Evolutionary conservation across 2,888 invertebrate species (phyloP).

Genomic region (Lissonota sp.): DNA sequence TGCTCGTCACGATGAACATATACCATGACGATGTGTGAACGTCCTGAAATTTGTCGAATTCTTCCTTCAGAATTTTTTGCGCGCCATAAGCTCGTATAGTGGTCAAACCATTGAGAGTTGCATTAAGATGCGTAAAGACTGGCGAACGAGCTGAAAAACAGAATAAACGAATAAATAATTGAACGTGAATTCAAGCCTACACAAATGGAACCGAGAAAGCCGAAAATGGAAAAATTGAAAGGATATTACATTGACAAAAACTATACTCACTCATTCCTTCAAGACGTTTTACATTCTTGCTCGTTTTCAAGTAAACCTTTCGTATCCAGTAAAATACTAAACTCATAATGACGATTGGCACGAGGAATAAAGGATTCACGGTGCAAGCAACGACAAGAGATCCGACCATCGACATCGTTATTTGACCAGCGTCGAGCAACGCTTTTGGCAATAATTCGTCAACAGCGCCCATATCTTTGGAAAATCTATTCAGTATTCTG

Average conservation of each 20-base stretch:
- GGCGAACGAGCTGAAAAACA: conserved; percentile 89
- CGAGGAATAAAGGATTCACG: conserved; percentile 86
- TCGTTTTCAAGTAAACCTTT: conserved; percentile 88
- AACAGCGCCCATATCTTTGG: conserved; percentile 93
- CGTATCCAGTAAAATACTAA: conserved; percentile 87
- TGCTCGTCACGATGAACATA: conserved; percentile 83
- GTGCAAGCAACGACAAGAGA: conserved; percentile 87
- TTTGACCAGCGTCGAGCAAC: conserved; percentile 86
- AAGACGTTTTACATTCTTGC: conserved; percentile 89
- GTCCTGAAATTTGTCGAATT: conserved; percentile 87
- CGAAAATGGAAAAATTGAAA: no score
- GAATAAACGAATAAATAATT: conserved; percentile 37
- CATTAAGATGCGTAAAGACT: conserved; percentile 91
- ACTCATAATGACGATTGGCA: conserved; percentile 86
- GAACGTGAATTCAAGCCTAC: conserved; percentile 3
- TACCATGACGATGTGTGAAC: conserved; percentile 83
- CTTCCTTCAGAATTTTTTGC: conserved; percentile 86
- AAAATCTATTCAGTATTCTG: conserved; percentile 92
- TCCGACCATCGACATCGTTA: conserved; percentile 84
- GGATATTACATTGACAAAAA: no score
- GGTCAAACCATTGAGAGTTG: conserved; percentile 90
- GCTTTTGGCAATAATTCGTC: conserved; percentile 90
- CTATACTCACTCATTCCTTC: conserved; percentile 87
- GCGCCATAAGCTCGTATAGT: conserved; percentile 90
- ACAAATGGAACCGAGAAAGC: no score